Evolutionary conservation across 1,140 invertebrate genomes (phyloP), one percentile per base, ranked within the genome.

Genomic region (Anadara kagoshimensis): DNA sequence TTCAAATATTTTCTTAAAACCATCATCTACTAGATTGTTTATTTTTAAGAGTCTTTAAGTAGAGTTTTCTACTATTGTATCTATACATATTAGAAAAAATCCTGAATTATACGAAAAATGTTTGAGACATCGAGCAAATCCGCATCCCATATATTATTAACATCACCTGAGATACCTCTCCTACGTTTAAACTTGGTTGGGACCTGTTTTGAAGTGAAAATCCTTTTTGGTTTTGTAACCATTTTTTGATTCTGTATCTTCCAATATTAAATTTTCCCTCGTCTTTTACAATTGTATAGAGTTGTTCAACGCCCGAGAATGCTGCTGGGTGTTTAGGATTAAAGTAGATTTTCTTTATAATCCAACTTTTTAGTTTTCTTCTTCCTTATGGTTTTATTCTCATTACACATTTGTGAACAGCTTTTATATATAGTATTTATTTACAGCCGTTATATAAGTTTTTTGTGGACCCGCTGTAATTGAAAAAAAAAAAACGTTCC

Each of bases 261-360:
- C 59, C 69, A 53, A 72, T 72, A 24, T 54, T 72, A 22, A 64
- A 56, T 57, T 64, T 63, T 22, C 43, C 20, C 29, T 64, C 49
- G 8, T 41, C n/a, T 41, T 65, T 72, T 5, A 65, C 61, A n/a
- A 26, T 20, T 41, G 47, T 20, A 44, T 72, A 72, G n/a, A 72
- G 47, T 72, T 64, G 49, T 51, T 70, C 59, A 29, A 22, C 14
- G n/a, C 61, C 59, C 1, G 36, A 12, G 64, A 51, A 64, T 57
- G 47, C 57, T 26, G 29, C 59, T 3, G 69, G 54, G 29, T 26
- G 24, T 22, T 45, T 44, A 5, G 61, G 36, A 47, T 72, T 43
- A 54, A 64, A 72, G 44, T 72, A 64, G 18, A 72, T 22, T 16
- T 43, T 56, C 20, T 64, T 72, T 72, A 29, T 61, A 56, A 45